phyloP scores from a whole-genome alignment of 2,113 vertebrate species.

The Syrmaticus mikado region DNA sequence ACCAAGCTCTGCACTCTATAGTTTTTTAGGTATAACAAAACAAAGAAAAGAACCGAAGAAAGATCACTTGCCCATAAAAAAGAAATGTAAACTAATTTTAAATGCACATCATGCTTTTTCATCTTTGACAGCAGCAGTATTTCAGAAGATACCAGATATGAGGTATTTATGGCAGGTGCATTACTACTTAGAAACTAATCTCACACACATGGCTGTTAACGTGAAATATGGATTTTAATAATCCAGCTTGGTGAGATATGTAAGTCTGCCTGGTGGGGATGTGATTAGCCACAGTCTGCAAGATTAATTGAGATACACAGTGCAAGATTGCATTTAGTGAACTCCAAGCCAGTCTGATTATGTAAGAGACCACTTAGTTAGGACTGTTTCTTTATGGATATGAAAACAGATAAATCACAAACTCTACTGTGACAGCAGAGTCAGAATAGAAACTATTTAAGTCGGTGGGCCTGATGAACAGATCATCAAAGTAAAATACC shows the following conservation, averaged over 20 bases:
- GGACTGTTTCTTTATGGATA: slow-evolving; percentile 78
- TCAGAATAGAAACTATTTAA: slow-evolving; percentile 37
- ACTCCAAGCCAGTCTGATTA: slow-evolving; percentile 83
- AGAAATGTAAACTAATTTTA: slow-evolving; percentile 67
- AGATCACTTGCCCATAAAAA: slow-evolving; percentile 57
- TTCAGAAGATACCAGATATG: slow-evolving; percentile 77
- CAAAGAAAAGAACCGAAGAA: slow-evolving; percentile 21
- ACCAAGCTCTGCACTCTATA: background rate
- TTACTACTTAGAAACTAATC: slow-evolving; percentile 83
- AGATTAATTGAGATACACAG: slow-evolving; percentile 94
- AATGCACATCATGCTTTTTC: slow-evolving; percentile 73
- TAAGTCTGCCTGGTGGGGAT: slow-evolving; percentile 80
- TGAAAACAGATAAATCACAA: slow-evolving; percentile 79
- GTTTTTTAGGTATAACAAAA: slow-evolving; percentile 38
- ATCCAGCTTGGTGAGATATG: slow-evolving; percentile 85
- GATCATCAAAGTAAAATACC: background rate
- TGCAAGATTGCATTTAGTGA: slow-evolving; percentile 83
- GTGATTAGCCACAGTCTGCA: slow-evolving; percentile 89
- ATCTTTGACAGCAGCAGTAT: slow-evolving; percentile 75
- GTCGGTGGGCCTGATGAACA: slow-evolving; percentile 10
- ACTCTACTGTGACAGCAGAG: slow-evolving; percentile 34
- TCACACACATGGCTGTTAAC: slow-evolving; percentile 81
- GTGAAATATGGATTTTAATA: slow-evolving; percentile 92
- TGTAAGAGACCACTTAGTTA: slow-evolving; percentile 84
- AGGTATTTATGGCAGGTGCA: slow-evolving; percentile 79